A percentile compares a stretch with the other conserved stretches of the same genome.
These are phyloP conservation scores for Papilio xuthus DNA, from an alignment of 1,140 invertebrate species.

Conservation along the genomic window DNA sequence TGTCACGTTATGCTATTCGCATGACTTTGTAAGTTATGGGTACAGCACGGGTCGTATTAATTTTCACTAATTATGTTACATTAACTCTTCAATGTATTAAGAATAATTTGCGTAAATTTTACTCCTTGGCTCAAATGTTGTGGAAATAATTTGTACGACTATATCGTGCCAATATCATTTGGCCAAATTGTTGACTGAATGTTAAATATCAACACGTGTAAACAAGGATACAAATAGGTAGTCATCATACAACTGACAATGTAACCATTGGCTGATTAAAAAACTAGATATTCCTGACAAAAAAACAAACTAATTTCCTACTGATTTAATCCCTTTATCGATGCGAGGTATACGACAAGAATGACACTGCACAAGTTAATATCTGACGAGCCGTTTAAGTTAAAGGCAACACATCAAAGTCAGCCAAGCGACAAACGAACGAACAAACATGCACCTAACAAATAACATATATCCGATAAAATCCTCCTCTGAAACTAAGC, in stretches of 20 bases:
- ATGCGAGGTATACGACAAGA: too few relatives aligned
- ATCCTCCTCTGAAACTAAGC: too few relatives aligned
- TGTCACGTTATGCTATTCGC: background rate
- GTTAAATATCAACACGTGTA: background rate
- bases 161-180: slow-evolving; percentile 9
- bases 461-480: too few relatives aligned
- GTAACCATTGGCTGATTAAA: background rate
- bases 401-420: too few relatives aligned
- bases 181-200: slow-evolving; percentile 8
- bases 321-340: too few relatives aligned
- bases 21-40: slow-evolving; percentile 27
- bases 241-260: background rate
- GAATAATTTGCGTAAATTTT: slow-evolving; percentile 16
- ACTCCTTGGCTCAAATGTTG: background rate
- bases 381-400: too few relatives aligned
- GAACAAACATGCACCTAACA: too few relatives aligned
- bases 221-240: background rate
- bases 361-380: too few relatives aligned
- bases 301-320: too few relatives aligned
- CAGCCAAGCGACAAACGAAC: too few relatives aligned
- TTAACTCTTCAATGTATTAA: slow-evolving; percentile 1
- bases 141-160: background rate
- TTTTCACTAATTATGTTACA: slow-evolving; percentile 30
- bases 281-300: too few relatives aligned
- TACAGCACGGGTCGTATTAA: slow-evolving; percentile 17